Evolutionary conservation across 2,797 vertebrate species (phyloP), one percentile per base, ranked within the genome.

Genomic region (Sebastes matsubarae): DNA sequence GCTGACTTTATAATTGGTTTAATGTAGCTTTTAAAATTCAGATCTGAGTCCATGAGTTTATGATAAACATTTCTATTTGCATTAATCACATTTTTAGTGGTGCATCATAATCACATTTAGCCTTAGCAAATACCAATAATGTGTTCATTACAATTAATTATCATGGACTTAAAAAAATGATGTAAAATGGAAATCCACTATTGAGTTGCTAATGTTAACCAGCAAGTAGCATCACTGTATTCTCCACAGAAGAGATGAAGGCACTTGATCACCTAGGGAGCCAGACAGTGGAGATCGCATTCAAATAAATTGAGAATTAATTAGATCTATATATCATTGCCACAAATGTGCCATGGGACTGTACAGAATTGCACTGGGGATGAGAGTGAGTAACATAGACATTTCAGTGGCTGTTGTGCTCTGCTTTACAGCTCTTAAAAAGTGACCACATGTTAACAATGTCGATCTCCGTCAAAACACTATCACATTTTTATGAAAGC

Each of bases 261-360:
- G 36, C 72, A 68, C 68, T 80, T 84, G 70, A 83, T 85, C 69
- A 81, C 25, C 22, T 11, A 24, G 60, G 55, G 46, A 79, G 60
- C 63, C 71, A 75, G 54, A 66, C 79, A 78, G 64, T 32, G 70
- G 70, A 75, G 75, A 82, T 79, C 78, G 52, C 55, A 83, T 85
- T 85, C 57, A 88, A 88, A 88, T 86, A 86, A 81, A 85, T 1
- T 73, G 81, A 82, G 65, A 57, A 84, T 91, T 86, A 87, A 86
- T 90, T 85, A 79, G 68, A 73, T 77, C 68, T 73, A 76, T 89
- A 72, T 63, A 79, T 89, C 84, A 87, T 42, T 27, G 71, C 73
- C 64, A 20, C 71, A 75, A 1, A 67, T 68, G 50, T 65, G 63
- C 68, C 58, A 46, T 4, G 52, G 79, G 68, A 80, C 63, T 34